Base-by-base conservation (phyloP, 2,113 vertebrate genomes). In the Pyrgilauda ruficollis region DNA sequence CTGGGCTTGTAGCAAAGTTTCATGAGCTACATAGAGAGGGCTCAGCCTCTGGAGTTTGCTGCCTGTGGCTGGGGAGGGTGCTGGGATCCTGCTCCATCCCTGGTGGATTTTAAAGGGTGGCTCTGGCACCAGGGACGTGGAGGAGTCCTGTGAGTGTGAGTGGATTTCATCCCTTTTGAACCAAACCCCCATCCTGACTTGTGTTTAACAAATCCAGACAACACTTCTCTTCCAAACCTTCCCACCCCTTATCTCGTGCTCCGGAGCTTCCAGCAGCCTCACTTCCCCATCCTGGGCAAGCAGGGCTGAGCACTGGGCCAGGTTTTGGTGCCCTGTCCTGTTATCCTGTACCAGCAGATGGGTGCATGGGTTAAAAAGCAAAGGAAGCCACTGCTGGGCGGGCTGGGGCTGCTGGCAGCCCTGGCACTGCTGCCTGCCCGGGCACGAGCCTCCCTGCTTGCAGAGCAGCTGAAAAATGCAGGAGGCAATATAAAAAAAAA, bases 41-140 rank as follows among this genome's bases (percentile, higher is more conserved):
- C 9, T 82, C 58, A 44, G 1, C 31, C 24, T 26, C 37, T 24
- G 35, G 27, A 46, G 5, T 39, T 47, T 21, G 19, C 19, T 68
- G 37, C 28, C 37, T 19, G 1, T 4, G 24, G 14, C 0, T 64
- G 27, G 18, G 50, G 31, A 64, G 7, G 6, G 7, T 1, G 1
- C 15, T 6, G 41, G 35, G 53, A 37, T 53, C 16, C 58, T 43
- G 50, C 78, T 81, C 74, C 63, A 50, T 26, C 30, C 41, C 46
- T 1, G 7, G 17, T 62, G 61, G 78, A 2, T 52, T 78, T 84
- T 64, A 11, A 77, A 44, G 77, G 72, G 6, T 9, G 10, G 9
- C 6, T 68, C 39, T 2, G 39, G 33, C 52, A 13, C 15, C 2
- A 1, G 0, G 10, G 37, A 7, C 24, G 6, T 1, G 16, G 56